Evolutionary conservation across 2,113 vertebrate species (phyloP), one percentile per base, ranked within the genome.

Genomic region (Dendropsophus ebraccatus): DNA sequence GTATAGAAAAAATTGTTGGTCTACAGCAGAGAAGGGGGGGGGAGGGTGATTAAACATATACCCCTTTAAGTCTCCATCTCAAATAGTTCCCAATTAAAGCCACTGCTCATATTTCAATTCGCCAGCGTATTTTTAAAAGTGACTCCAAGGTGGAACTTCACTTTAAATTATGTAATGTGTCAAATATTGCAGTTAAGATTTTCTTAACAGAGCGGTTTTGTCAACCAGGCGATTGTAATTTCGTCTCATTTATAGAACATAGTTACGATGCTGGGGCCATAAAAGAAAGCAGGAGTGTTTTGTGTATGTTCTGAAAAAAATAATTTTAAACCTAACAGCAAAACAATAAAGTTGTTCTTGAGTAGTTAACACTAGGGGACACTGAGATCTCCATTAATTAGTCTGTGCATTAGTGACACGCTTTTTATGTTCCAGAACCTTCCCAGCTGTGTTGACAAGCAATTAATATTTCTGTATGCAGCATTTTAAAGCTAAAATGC

Each of bases 371-470:
- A 86, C 54, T 23, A 81, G 65, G 50, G 77, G 78, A 81, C 70
- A 86, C 50, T 62, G 84, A 74, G 54, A 74, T 81, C 85, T 81
- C 85, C 78, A 81, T 86, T 86, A 86, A 86, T 86, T 86, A 86
- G 85, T 81, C 74, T 45, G 56, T 86, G 85, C 85, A 86, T 86
- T 81, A 86, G 85, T 54, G 28, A 81, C 77, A 74, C 2, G 52
- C 77, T 81, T 86, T 86, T 81, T 69, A 74, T 74, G 85, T 86
- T 81, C 73, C 67, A 81, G 73, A 86, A 70, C 84, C 77, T 86
- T 81, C 65, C 85, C 85, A 86, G 85, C 85, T 86, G 85, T 86
- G 85, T 74, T 86, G 85, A 86, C 85, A 86, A 81, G 85, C 78
- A 86, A 86, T 86, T 86, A 86, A 86, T 86, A 86, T 81, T 86